phyloP scores from a whole-genome alignment of 1,140 invertebrate genomes.

The Trachymyrmex septentrionalis region DNA sequence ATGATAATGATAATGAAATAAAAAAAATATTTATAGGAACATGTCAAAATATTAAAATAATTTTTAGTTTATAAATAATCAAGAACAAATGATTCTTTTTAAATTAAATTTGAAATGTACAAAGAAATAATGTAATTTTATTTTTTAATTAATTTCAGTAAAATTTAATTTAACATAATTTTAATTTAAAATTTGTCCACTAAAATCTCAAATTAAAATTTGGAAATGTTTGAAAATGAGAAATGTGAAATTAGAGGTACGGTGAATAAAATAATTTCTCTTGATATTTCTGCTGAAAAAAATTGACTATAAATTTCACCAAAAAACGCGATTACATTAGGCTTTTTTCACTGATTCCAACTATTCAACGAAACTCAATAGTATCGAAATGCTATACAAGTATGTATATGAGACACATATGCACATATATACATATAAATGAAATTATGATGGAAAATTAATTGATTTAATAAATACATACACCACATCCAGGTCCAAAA shows the following conservation, averaged over 20 bases:
- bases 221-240: background rate
- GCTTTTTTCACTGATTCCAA: background rate
- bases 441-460: background rate
- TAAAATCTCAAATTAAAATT: background rate
- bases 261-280: background rate
- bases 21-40: background rate
- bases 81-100: background rate
- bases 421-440: background rate
- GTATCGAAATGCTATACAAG: background rate
- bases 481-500: constrained; percentile 83
- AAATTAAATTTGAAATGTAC: background rate
- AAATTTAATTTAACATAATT: background rate
- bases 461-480: constrained; percentile 71
- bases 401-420: too few species aligned
- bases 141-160: background rate
- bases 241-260: background rate
- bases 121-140: background rate
- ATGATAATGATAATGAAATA: background rate
- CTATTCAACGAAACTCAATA: background rate
- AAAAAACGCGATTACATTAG: background rate
- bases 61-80: background rate
- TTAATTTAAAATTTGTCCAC: background rate
- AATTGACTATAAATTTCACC: too few species aligned
- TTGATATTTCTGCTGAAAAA: too few species aligned
- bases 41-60: background rate